Percentiles rank a stretch among this genome's conserved stretches.
phyloP scores from a whole-genome alignment of 2,797 vertebrate genomes.

The Discoglossus pictus region DNA sequence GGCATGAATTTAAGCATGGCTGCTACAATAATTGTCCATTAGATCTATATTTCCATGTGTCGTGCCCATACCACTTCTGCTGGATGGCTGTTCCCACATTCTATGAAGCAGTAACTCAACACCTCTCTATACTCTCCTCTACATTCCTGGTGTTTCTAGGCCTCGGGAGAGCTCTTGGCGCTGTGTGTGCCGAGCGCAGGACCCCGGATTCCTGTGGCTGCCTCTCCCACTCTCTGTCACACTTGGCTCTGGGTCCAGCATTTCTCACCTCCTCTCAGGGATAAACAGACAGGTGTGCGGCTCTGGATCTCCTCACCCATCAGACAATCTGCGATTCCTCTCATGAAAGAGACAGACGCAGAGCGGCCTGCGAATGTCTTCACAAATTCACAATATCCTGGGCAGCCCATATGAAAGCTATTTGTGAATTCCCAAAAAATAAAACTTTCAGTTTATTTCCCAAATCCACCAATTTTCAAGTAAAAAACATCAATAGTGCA shows the following conservation, averaged over 20 bases:
- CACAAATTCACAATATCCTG: conserved; percentile 6
- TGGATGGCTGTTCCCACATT: no score
- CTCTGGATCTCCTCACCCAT: conserved; percentile 13
- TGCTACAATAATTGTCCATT: no score
- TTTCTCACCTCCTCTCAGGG: conserved; percentile 47
- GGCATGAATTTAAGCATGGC: no score
- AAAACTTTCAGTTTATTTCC: neutral
- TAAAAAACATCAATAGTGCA: neutral
- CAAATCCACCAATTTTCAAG: conserved; percentile 1
- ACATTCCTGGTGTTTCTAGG: conserved; percentile 41
- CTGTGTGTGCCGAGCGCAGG: conserved; percentile 36
- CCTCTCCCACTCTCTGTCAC: conserved; percentile 44
- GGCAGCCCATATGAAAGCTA: conserved; percentile 8
- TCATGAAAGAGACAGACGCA: neutral
- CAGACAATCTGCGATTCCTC: neutral
- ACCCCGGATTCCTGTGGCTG: conserved; percentile 29
- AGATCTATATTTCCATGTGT: no score
- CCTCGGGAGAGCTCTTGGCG: conserved; percentile 41
- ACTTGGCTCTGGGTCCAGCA: conserved; percentile 35
- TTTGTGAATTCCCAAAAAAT: conserved; percentile 1
- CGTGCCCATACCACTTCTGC: no score
- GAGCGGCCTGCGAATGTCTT: conserved; percentile 1
- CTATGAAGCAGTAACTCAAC: no score
- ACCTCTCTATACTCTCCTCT: no score
- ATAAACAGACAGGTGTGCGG: conserved; percentile 31